Evolutionary conservation across 2,113 vertebrate genomes (phyloP).

Genomic region (Ardeotis arabs): DNA sequence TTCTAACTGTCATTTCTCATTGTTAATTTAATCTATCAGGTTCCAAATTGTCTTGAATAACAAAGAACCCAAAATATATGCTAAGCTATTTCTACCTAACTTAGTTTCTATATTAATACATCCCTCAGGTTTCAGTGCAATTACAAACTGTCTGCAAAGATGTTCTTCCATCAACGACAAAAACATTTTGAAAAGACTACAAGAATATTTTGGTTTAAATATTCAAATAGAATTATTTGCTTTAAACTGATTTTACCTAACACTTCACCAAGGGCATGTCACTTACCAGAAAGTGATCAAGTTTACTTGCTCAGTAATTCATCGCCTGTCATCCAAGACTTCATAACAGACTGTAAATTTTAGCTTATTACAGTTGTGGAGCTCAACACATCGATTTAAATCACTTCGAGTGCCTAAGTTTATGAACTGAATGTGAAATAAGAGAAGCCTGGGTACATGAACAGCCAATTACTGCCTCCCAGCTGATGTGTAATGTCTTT

Average conservation of each 20-base stretch:
- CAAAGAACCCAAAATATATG: constrained; percentile 2
- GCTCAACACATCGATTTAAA: background rate
- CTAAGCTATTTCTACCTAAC: background rate
- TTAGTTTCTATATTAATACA: constrained; percentile 17
- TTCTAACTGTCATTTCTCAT: background rate
- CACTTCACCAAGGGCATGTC: background rate
- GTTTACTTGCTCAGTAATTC: background rate
- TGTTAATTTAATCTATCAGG: constrained; percentile 22
- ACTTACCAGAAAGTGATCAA: background rate
- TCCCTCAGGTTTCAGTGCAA: background rate
- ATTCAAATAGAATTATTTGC: background rate
- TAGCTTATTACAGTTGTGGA: background rate
- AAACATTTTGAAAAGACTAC: background rate
- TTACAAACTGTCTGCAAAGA: background rate
- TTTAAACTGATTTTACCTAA: background rate
- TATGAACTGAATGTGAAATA: background rate
- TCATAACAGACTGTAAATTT: background rate
- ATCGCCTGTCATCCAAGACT: background rate
- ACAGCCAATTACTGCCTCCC: background rate
- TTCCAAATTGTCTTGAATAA: constrained; percentile 34
- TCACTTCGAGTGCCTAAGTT: background rate
- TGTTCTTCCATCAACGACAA: background rate
- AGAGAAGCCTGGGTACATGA: background rate
- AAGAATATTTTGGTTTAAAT: background rate
- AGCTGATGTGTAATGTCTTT: background rate